Conservation (phyloP, 2,797 vertebrate species). For the Pampus argenteus region DNA sequence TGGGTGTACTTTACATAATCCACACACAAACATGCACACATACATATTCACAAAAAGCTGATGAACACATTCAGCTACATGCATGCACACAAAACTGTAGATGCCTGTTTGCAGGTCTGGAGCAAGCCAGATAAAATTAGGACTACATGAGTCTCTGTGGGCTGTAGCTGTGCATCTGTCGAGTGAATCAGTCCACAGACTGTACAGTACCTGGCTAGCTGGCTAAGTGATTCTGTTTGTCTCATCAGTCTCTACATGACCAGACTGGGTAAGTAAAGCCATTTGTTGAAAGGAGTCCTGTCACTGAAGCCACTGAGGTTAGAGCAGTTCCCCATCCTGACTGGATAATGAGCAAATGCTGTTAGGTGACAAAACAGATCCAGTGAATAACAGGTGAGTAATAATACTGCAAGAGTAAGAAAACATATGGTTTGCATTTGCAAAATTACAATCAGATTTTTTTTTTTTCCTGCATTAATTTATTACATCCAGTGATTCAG, state of each 20-base stretch:
- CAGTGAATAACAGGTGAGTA: constrained; percentile 25
- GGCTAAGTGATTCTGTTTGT: constrained; percentile 72
- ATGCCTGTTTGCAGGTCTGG: constrained; percentile 40
- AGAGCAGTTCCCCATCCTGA: constrained; percentile 39
- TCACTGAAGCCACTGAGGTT: constrained; percentile 45
- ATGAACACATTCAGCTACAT: constrained; percentile 19
- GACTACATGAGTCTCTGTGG: constrained; percentile 59
- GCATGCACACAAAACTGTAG: constrained; percentile 26
- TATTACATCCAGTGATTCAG: constrained; percentile 28
- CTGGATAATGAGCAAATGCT: constrained; percentile 50
- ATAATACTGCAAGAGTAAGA: constrained; percentile 10
- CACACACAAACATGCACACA: constrained; percentile 6
- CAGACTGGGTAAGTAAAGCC: constrained; percentile 61
- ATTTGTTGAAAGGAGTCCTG: constrained; percentile 62
- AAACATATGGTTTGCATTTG: neutral
- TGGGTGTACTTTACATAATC: constrained; percentile 60
- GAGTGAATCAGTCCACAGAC: constrained; percentile 66
- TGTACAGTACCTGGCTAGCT: constrained; percentile 59
- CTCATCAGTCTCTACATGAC: constrained; percentile 70
- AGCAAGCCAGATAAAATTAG: constrained; percentile 56
- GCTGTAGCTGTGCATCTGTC: constrained; percentile 66
- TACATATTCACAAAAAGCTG: constrained; percentile 3
- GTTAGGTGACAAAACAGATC: constrained; percentile 39
- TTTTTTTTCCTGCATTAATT: constrained; percentile 44
- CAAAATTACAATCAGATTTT: constrained; percentile 38